A percentile compares a stretch with the other conserved stretches of the same genome.
Evolutionary conservation across 2,888 invertebrate genomes (phyloP).

Genomic region (Cylloceria caligata): DNA sequence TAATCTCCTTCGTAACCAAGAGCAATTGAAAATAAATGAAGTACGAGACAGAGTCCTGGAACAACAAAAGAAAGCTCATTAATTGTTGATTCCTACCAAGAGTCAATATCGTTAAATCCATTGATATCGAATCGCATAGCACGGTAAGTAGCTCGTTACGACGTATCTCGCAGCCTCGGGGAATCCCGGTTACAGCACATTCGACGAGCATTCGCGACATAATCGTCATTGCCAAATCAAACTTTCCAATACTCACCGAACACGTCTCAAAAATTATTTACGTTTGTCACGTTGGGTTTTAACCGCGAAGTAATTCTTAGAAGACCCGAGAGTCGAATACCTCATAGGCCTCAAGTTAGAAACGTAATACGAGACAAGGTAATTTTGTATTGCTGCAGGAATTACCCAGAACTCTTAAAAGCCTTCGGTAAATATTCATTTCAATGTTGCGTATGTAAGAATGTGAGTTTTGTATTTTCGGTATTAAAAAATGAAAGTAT

Average conservation of each 20-base stretch:
- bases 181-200: conserved; percentile 41
- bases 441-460: conserved; percentile 36
- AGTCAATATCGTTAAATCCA: neutral
- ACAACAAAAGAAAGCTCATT: conserved; percentile 50
- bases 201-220: conserved; percentile 23
- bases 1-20: conserved; percentile 77
- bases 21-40: conserved; percentile 74
- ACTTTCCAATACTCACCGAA: conserved; percentile 45
- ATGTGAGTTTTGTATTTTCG: conserved; percentile 15
- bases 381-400: neutral
- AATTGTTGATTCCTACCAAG: neutral
- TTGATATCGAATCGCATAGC: neutral
- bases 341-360: neutral
- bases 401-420: conserved; percentile 40
- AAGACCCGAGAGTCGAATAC: neutral
- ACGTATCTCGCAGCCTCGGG: conserved; percentile 31
- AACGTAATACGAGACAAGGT: neutral
- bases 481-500: conserved; percentile 54
- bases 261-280: neutral
- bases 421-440: conserved; percentile 41
- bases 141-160: conserved; percentile 11
- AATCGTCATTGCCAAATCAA: conserved; percentile 51
- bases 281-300: neutral
- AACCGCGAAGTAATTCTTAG: neutral
- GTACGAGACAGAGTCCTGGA: conserved; percentile 78